These are phyloP conservation scores for Patiria miniata DNA, from an alignment of 35 echinoderm and acorn worm species.

Conservation along the genomic window DNA sequence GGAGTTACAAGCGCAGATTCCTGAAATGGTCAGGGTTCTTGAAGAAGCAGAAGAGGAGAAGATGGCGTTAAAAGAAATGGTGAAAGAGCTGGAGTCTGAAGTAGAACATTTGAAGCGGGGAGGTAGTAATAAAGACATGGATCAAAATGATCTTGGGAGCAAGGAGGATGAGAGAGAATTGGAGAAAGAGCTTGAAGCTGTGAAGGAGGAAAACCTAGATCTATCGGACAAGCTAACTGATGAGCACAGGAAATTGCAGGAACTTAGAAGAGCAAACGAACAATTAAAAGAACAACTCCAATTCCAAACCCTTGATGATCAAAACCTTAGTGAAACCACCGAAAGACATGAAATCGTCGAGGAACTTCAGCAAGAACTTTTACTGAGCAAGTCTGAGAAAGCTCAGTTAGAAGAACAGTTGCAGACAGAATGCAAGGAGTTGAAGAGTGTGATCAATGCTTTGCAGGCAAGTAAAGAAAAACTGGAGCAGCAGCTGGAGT, in stretches of 20 bases:
- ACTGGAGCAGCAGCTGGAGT: conserved; percentile 31
- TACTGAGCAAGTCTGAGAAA: not conserved
- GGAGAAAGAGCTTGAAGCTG: not conserved
- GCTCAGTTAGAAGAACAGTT: conserved; percentile 10
- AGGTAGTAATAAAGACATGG: not conserved
- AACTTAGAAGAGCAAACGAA: not conserved
- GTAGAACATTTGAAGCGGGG: conserved; percentile 36
- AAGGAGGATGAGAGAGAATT: not conserved
- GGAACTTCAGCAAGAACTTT: conserved; percentile 2
- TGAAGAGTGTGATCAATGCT: not conserved
- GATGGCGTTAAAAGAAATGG: conserved; percentile 44
- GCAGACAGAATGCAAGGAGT: conserved; percentile 12
- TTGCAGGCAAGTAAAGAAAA: conserved; percentile 8
- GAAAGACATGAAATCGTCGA: not conserved
- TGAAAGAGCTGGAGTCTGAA: conserved; percentile 65
- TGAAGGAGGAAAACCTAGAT: conserved; percentile 32
- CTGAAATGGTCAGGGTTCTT: conserved; percentile 12
- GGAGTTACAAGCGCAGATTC: conserved; percentile 23
- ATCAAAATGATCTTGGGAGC: conserved; percentile 31
- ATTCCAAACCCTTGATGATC: not conserved
- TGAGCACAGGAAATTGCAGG: conserved; percentile 19
- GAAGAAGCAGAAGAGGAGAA: conserved; percentile 38
- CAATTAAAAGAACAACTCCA: conserved; percentile 19
- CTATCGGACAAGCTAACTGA: not conserved
- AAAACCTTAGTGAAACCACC: not conserved